Evolutionary conservation across 2,888 invertebrate species (phyloP), one percentile per base, ranked within the genome.

Genomic region (Maniola hyperantus): DNA sequence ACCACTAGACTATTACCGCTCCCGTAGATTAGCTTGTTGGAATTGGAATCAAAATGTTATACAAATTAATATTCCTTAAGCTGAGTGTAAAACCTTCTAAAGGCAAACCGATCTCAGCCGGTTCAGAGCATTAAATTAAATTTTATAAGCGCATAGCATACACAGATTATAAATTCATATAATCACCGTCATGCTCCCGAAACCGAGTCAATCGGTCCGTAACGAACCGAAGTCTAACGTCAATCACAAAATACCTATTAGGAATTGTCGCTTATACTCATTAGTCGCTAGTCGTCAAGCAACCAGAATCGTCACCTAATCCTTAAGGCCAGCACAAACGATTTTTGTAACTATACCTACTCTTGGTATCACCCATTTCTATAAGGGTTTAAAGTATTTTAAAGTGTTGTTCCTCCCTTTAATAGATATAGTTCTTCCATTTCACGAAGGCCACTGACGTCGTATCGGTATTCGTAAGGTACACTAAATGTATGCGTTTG

Each of bases 121-220:
- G 69, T 62, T 59, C 39, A 46, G 13, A 34, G 62, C 18, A 63
- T 71, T 71, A 62, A 69, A 69, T 63, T 71, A 59, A 70, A 71
- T 71, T 66, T 60, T 68, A 71, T 70, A 71, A 69, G 53, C 64
- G 64, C 65, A 57, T 61, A 65, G 64, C 65, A 57, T 61, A 65
- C 64, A 65, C 69, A 64, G 67, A 72, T 71, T 70, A 72, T 65
- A 62, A 66, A 66, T 69, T 67, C 69, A 65, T 70, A 84, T 84
- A 82, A 85, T 82, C 83, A 72, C 82, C 77, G 79, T 81, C 80
- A 80, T 76, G 81, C 80, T 78, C 74, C 79, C 74, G 78, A 76
- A 77, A 79, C 77, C 76, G 72, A 75, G 75, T 76, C 77, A 78
- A 78, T 76, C 75, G 72, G 72, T 68, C 74, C 74, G 74, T 76